These are phyloP conservation scores for Delia radicum DNA, from an alignment of 1,140 invertebrate species.

Conservation along the genomic window DNA sequence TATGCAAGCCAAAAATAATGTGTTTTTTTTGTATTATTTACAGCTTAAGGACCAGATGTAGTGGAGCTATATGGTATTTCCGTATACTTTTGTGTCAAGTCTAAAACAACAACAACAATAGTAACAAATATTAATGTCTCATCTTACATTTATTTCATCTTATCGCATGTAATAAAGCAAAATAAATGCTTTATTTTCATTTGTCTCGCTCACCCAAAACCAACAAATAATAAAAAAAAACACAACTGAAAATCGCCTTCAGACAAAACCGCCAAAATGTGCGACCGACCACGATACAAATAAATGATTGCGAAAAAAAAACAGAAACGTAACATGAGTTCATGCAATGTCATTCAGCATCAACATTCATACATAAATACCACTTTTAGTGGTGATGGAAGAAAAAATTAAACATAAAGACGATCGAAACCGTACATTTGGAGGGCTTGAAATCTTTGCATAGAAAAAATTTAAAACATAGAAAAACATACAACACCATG, in stretches of 20 bases:
- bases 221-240: neutral
- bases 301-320: neutral
- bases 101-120: conserved; percentile 49
- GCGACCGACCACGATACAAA: neutral
- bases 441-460: neutral
- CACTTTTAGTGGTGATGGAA: neutral
- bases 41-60: too few relatives aligned
- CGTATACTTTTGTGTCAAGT: too few relatives aligned
- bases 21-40: too few relatives aligned
- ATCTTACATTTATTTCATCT: conserved; percentile 40
- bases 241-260: conserved; percentile 36
- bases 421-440: neutral
- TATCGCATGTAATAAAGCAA: conserved; percentile 49
- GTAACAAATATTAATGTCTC: conserved; percentile 31
- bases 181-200: conserved; percentile 55
- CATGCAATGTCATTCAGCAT: conserved; percentile 11
- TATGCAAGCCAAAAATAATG: too few relatives aligned
- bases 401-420: neutral
- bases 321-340: neutral
- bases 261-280: conserved; percentile 9
- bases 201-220: conserved; percentile 40
- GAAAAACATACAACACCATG: neutral
- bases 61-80: too few relatives aligned
- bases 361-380: neutral
- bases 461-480: neutral